Evolutionary conservation across 2,797 vertebrate genomes (phyloP).

Genomic region (Acipenser ruthenus): DNA sequence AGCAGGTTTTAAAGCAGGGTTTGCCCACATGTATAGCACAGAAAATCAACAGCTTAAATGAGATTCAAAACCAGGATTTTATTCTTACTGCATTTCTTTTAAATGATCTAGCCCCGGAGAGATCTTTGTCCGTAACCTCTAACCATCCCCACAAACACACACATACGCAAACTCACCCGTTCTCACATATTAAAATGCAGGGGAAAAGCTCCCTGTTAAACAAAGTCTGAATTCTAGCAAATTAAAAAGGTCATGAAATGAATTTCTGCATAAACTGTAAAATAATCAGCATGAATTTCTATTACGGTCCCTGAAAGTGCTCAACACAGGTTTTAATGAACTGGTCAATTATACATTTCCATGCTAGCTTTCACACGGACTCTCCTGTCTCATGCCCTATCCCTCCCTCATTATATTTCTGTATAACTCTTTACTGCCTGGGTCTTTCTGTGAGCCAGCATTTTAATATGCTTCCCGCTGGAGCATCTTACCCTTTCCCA

Average conservation of each 20-base stretch:
- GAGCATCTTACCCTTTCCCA: neutral
- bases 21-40: conserved; percentile 21
- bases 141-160: neutral
- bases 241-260: conserved; percentile 5
- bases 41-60: too few species aligned
- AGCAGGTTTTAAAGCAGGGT: conserved; percentile 22
- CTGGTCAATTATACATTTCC: neutral
- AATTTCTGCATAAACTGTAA: neutral
- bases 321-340: neutral
- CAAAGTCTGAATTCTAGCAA: neutral
- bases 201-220: neutral
- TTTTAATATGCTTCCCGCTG: neutral
- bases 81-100: too few species aligned
- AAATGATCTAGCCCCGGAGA: too few species aligned
- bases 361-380: neutral
- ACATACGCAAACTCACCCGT: neutral
- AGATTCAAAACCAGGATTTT: too few species aligned
- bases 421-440: neutral
- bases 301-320: neutral
- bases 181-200: neutral
- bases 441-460: neutral
- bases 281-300: conserved; percentile 2
- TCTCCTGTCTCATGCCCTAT: neutral
- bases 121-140: neutral
- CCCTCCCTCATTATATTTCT: neutral